Evolutionary conservation across 2,113 vertebrate genomes (phyloP), one percentile per base, ranked within the genome.

Genomic region (Odontophorus gujanensis): DNA sequence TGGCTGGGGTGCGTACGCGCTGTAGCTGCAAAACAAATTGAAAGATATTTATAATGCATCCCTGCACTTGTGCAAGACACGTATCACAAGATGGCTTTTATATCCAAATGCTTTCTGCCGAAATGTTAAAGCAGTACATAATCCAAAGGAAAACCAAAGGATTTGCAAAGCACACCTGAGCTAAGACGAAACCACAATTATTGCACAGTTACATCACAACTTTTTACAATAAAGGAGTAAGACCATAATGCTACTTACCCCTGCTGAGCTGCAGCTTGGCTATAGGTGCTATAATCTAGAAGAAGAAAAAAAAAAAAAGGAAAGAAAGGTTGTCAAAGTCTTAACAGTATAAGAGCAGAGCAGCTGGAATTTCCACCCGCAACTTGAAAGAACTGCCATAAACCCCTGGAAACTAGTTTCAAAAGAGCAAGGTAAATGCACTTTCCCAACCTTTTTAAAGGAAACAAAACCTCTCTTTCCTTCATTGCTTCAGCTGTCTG

Each of bases 231-330:
- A 36, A 9, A 57, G 53, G 80, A 69, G 42, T 34, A 61, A 75
- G 19, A 34, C 11, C 28, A 13, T 5, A 63, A 91, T 14, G 86
- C 82, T 85, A 98, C 99, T 98, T 97, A 99, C 99, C 99, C 99
- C 96, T 99, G 99, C 96, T 99, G 99, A 81, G 98, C 98, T 93
- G 98, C 98, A 96, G 98, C 98, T 97, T 99, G 99, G 90, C 84
- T 99, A 96, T 99, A 99, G 95, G 99, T 98, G 96, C 98, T 99
- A 91, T 99, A 99, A 98, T 99, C 99, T 99, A 92, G 15, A 90
- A 94, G 90, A 40, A 81, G 74, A 82, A 57, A 78, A 79, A 17
- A 74, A 83, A 50, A 20, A 73, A 24, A 57, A 16, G 38, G 16
- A 68, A 51, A 75, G 47, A 62, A 69, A 61, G 2, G 5, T 89